phyloP scores from a whole-genome alignment of 2,113 vertebrate species.

The Cryptomyrus ogoouensis region DNA sequence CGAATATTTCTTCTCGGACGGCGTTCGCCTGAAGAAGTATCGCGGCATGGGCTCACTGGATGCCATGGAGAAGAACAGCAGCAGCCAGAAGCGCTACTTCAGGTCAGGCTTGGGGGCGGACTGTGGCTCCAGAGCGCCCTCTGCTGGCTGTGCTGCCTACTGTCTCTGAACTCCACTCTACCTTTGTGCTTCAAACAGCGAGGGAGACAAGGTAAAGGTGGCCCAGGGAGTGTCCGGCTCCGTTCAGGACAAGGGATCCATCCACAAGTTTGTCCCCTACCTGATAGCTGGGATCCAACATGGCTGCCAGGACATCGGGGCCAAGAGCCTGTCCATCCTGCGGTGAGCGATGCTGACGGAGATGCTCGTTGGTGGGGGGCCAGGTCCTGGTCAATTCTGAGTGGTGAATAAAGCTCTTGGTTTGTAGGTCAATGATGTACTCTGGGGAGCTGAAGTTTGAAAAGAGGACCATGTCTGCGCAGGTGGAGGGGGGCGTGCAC shows the following conservation, averaged over 20 bases:
- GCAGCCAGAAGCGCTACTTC: constrained; percentile 87
- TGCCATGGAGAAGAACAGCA: constrained; percentile 85
- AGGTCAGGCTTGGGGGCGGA: constrained; percentile 56
- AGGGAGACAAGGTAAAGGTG: constrained; percentile 86
- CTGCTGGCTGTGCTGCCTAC: neutral
- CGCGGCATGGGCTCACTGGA: constrained; percentile 89
- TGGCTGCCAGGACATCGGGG: constrained; percentile 90
- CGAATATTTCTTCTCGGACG: constrained; percentile 89
- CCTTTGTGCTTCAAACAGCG: constrained; percentile 53
- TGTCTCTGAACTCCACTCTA: neutral
- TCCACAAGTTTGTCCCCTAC: constrained; percentile 87
- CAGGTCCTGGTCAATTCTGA: neutral
- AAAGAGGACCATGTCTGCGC: constrained; percentile 88
- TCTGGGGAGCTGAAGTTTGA: constrained; percentile 90
- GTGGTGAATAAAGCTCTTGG: neutral
- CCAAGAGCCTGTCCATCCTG: constrained; percentile 81
- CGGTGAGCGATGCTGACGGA: constrained; percentile 55
- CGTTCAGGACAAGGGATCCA: constrained; percentile 88
- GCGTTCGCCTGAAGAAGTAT: constrained; percentile 86
- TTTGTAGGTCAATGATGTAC: constrained; percentile 86
- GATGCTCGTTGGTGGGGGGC: neutral
- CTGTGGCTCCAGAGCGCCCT: neutral
- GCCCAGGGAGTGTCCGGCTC: constrained; percentile 87
- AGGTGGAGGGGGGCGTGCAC: constrained; percentile 86
- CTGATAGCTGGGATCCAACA: constrained; percentile 88